Percentiles rank a stretch among this genome's conserved stretches.
phyloP scores from a whole-genome alignment of 2,797 vertebrate species.

The Phrynocephalus guinanensis region DNA sequence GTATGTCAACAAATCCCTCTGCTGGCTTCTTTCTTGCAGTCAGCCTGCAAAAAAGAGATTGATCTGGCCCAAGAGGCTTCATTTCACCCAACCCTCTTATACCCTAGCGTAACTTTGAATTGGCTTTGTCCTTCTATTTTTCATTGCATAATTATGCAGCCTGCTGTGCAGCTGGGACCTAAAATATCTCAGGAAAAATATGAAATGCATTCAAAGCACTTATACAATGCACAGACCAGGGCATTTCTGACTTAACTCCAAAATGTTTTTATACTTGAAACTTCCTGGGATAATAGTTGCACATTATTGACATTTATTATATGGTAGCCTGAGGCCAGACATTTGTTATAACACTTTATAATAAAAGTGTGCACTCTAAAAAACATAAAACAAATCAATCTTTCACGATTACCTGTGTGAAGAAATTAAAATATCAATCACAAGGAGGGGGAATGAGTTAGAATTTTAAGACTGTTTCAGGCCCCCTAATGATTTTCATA shows the following conservation, averaged over 20 bases:
- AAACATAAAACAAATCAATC: conserved; percentile 73
- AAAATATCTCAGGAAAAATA: conserved; percentile 4
- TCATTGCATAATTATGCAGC: too few species aligned
- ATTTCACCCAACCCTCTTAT: too few species aligned
- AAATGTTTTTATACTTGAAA: conserved; percentile 47
- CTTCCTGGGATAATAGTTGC: conserved; percentile 59
- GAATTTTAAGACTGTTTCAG: conserved; percentile 53
- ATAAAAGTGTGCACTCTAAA: conserved; percentile 69
- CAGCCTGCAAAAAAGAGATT: too few species aligned
- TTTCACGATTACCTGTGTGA: conserved; percentile 73
- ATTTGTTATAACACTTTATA: conserved; percentile 68
- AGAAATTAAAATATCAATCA: conserved; percentile 77
- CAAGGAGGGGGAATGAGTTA: conserved; percentile 53
- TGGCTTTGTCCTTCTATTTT: too few species aligned
- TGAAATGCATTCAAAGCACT: conserved; percentile 24
- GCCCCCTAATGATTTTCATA: conserved; percentile 58
- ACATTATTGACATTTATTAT: conserved; percentile 68
- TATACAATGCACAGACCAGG: conserved; percentile 7
- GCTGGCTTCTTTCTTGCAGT: too few species aligned
- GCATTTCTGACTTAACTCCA: conserved; percentile 51
- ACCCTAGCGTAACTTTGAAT: too few species aligned
- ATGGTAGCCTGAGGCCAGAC: conserved; percentile 59
- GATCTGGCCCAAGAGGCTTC: too few species aligned
- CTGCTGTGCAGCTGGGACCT: conserved; percentile 18
- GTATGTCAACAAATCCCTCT: too few species aligned